Evolutionary conservation across 2,888 invertebrate genomes (phyloP).

Genomic region (Mythimna lalbum): DNA sequence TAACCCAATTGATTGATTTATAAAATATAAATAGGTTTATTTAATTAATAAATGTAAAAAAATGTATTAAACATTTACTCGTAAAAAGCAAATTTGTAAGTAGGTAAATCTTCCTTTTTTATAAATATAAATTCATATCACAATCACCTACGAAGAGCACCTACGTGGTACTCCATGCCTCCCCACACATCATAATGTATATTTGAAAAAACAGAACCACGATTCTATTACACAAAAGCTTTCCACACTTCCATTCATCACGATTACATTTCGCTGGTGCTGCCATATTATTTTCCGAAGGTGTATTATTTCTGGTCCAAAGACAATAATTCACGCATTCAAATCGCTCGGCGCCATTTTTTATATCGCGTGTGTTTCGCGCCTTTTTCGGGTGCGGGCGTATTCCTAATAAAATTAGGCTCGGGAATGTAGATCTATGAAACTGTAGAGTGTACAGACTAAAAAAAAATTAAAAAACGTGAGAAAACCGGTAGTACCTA

Average conservation of each 20-base stretch:
- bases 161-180: neutral
- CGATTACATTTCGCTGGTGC: conserved; percentile 74
- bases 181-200: neutral
- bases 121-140: neutral
- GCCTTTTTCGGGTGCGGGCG: conserved; percentile 90
- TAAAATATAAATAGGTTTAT: too few relatives aligned
- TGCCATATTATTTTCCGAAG: conserved; percentile 83
- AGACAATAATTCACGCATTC: conserved; percentile 90
- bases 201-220: conserved; percentile 46
- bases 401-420: conserved; percentile 90
- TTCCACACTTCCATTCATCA: conserved; percentile 77
- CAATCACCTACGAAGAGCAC: neutral
- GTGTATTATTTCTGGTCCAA: conserved; percentile 88
- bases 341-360: conserved; percentile 89
- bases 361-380: conserved; percentile 91
- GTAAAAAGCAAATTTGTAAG: too few relatives aligned
- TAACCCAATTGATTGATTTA: too few relatives aligned
- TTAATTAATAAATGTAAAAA: too few relatives aligned
- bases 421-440: conserved; percentile 76
- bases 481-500: too few relatives aligned
- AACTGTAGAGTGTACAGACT: conserved; percentile 67
- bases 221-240: conserved; percentile 53
- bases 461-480: too few relatives aligned
- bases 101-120: too few relatives aligned
- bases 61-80: too few relatives aligned